phyloP scores from a whole-genome alignment of 2,888 invertebrate species.

The Stenodera caucasica region DNA sequence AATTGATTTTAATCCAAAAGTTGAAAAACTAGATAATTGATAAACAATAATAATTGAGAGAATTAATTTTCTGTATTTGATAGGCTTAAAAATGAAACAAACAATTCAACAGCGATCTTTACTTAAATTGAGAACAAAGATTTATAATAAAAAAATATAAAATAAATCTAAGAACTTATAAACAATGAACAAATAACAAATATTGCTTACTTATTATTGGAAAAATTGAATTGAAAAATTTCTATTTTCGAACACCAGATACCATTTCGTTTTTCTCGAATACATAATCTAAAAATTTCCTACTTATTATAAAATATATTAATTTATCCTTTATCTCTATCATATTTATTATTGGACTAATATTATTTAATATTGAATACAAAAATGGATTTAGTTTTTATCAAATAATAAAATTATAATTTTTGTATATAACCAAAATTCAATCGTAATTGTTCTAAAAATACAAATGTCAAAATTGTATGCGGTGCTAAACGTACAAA shows the following conservation, averaged over 20 bases:
- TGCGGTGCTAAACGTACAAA: constrained; percentile 95
- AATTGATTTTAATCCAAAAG: too few species aligned
- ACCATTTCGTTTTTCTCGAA: not conserved
- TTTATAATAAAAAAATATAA: too few species aligned
- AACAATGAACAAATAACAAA: not conserved
- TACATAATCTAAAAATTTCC: too few species aligned
- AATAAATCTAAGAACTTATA: too few species aligned
- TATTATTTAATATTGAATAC: not conserved
- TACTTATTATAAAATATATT: too few species aligned
- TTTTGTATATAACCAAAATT: constrained; percentile 62
- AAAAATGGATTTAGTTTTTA: not conserved
- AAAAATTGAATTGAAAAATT: not conserved
- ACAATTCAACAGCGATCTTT: not conserved
- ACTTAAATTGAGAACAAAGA: too few species aligned
- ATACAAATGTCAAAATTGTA: constrained; percentile 94
- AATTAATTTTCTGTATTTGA: too few species aligned
- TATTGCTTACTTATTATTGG: not conserved
- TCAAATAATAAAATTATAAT: too few species aligned
- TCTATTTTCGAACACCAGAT: not conserved
- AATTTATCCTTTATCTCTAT: too few species aligned
- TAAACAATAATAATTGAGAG: too few species aligned
- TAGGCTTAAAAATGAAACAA: not conserved
- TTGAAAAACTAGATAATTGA: too few species aligned
- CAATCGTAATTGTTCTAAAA: constrained; percentile 83
- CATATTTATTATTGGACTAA: not conserved